Base-by-base conservation (phyloP, 2,888 invertebrate genomes). In the Leptopilina myrica region DNA sequence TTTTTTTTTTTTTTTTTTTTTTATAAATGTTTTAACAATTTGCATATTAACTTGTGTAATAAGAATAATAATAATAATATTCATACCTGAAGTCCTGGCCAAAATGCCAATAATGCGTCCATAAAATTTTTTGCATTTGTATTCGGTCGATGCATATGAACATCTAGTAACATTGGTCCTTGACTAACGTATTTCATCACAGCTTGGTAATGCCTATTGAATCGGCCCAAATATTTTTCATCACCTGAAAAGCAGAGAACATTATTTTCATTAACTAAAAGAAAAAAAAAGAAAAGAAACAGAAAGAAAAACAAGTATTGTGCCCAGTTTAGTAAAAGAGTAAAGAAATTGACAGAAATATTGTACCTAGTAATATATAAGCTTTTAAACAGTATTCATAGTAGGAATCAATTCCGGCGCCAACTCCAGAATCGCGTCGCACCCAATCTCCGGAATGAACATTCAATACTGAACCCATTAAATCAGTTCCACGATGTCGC, bases 381-480 rank as follows among this genome's bases (percentile, higher is more conserved):
- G 98, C 98, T 92, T 99, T 99, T 49, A 99, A 94, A 84, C 98
- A 97, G 92, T 99, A 99, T 92, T 99, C 99, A 90, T 99, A 99
- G 92, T 99, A 99, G 0, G 98, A 98, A 92, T 99, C 99, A 86
- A 99, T 98, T 43, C 99, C 99, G 14, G 99, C 99, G n/a, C 99
- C 99, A 8, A 99, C 98, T 1, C 99, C 98, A 1, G 98, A 97
- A 92, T 99, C 99, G 88, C 98, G 94, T 67, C 99, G 94, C 6
- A 99, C 96, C 99, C 99, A 99, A 92, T 99, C 98, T 0, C 99
- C 99, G 3, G 97, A 98, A 91, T 99, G 97, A n/a, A 99, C 96
- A 92, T 99, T 98, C 76, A 99, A 94, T 7, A 99, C 98, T 0
- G 98, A 98, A 5, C 99, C 99, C 96, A 99, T 98, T 9, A 99